Conservation (phyloP, 1,140 invertebrate genomes). For the Drosophila burlai region DNA sequence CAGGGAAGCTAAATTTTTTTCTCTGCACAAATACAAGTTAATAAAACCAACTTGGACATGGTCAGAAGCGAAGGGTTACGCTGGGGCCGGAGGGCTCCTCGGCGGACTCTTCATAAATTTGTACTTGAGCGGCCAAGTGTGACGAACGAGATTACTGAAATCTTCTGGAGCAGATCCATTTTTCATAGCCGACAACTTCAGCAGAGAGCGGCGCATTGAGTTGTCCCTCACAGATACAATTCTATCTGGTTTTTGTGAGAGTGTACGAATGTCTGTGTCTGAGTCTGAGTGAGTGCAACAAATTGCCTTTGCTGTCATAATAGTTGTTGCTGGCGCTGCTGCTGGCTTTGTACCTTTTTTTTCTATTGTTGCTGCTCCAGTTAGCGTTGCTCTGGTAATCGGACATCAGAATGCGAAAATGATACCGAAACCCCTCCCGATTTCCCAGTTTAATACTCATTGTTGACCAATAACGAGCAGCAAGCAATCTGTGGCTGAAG, state of each 20-base stretch:
- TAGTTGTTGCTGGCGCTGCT: constrained; percentile 56
- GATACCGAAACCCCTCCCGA: constrained; percentile 49
- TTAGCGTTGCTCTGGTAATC: constrained; percentile 67
- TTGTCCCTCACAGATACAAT: constrained; percentile 66
- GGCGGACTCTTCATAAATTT: constrained; percentile 75
- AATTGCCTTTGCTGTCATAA: constrained; percentile 81
- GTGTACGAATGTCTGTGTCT: constrained; percentile 1
- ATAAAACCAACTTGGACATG: constrained; percentile 69
- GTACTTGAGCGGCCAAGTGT: constrained; percentile 85
- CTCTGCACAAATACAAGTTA: constrained; percentile 61
- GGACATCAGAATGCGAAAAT: constrained; percentile 81
- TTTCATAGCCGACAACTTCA: constrained; percentile 78
- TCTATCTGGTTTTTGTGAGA: constrained; percentile 30
- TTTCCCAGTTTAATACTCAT: constrained; percentile 16
- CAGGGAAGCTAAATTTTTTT: background rate
- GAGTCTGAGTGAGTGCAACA: constrained; percentile 71
- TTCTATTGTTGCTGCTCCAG: constrained; percentile 78
- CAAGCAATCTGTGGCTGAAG: constrained; percentile 11
- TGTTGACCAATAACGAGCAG: constrained; percentile 71
- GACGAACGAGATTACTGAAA: constrained; percentile 85
- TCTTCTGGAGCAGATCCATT: constrained; percentile 85
- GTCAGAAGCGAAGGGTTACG: constrained; percentile 16
- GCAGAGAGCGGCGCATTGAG: constrained; percentile 59
- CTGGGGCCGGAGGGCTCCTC: background rate
- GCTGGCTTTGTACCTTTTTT: constrained; percentile 68